Evolutionary conservation across 2,888 invertebrate genomes (phyloP).

Genomic region (Listrodromus nycthemerus): DNA sequence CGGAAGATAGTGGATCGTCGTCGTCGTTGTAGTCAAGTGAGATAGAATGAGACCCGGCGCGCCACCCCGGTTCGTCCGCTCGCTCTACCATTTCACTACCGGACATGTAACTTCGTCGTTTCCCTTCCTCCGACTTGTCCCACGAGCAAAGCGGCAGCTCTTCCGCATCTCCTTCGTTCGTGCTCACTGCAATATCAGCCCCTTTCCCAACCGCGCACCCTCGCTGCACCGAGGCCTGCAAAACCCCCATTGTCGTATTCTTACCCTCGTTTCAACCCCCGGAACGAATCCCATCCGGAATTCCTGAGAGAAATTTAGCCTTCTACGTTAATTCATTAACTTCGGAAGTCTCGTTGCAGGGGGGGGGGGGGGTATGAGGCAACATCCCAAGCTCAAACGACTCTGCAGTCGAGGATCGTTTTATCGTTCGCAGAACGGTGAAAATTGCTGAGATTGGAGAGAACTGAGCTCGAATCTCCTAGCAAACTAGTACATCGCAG

Average conservation of each 20-base stretch:
- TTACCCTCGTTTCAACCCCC: slow-evolving; percentile 57
- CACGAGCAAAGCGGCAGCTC: slow-evolving; percentile 27
- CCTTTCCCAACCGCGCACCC: slow-evolving; percentile 14
- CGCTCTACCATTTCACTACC: slow-evolving; percentile 50
- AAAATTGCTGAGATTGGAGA: not conserved
- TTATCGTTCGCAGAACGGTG: slow-evolving; percentile 1
- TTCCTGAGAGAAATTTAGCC: slow-evolving; percentile 64
- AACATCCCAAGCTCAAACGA: slow-evolving; percentile 22
- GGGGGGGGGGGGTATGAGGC: slow-evolving; percentile 11
- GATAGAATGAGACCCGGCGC: slow-evolving; percentile 30
- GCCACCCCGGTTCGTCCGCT: slow-evolving; percentile 24
- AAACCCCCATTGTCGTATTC: slow-evolving; percentile 59
- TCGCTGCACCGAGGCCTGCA: slow-evolving; percentile 14
- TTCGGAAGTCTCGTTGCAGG: slow-evolving; percentile 60
- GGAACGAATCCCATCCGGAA: slow-evolving; percentile 60
- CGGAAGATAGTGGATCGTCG: slow-evolving; percentile 48
- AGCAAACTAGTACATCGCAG: not conserved
- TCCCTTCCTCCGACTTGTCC: slow-evolving; percentile 37
- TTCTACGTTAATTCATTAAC: slow-evolving; percentile 64
- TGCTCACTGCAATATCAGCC: slow-evolving; percentile 22
- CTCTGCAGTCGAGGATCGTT: slow-evolving; percentile 1
- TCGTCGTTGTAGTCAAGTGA: slow-evolving; percentile 30
- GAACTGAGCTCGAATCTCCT: not conserved
- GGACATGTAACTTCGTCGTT: slow-evolving; percentile 52
- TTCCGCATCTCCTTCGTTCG: slow-evolving; percentile 27